Percentiles rank a stretch among this genome's conserved stretches.
phyloP scores from a whole-genome alignment of 2,888 invertebrate genomes.

The Pyrocoelia pectoralis region DNA sequence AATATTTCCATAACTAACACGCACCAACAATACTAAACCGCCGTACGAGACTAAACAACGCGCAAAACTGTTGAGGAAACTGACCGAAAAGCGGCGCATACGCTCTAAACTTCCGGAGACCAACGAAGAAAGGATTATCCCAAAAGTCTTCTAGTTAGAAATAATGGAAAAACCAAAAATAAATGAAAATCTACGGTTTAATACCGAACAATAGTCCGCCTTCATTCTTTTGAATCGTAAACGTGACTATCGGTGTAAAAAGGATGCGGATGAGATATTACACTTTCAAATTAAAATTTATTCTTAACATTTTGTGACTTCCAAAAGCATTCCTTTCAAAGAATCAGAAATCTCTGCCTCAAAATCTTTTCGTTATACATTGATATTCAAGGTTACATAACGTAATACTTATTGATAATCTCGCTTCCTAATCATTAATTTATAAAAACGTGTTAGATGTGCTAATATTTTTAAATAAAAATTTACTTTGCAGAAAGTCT shows the following conservation, averaged over 20 bases:
- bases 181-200: background rate
- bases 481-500: too few species aligned
- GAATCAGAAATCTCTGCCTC: too few species aligned
- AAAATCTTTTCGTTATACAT: too few species aligned
- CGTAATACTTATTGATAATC: too few species aligned
- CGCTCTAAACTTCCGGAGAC: slow-evolving; percentile 21
- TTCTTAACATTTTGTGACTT: too few species aligned
- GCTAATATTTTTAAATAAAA: too few species aligned
- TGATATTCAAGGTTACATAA: too few species aligned
- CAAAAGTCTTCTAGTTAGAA: slow-evolving; percentile 27
- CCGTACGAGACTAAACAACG: slow-evolving; percentile 32
- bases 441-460: too few species aligned
- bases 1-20: slow-evolving; percentile 23
- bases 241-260: background rate
- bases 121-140: slow-evolving; percentile 30
- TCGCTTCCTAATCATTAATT: too few species aligned
- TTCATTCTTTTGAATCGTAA: background rate
- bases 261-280: background rate
- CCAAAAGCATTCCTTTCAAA: too few species aligned
- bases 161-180: slow-evolving; percentile 17
- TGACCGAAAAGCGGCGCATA: slow-evolving; percentile 26
- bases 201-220: background rate
- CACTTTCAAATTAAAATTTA: background rate
- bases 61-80: slow-evolving; percentile 24
- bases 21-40: slow-evolving; percentile 32